Evolutionary conservation across 2,888 invertebrate genomes (phyloP).

Genomic region (Amphipoea oculea): DNA sequence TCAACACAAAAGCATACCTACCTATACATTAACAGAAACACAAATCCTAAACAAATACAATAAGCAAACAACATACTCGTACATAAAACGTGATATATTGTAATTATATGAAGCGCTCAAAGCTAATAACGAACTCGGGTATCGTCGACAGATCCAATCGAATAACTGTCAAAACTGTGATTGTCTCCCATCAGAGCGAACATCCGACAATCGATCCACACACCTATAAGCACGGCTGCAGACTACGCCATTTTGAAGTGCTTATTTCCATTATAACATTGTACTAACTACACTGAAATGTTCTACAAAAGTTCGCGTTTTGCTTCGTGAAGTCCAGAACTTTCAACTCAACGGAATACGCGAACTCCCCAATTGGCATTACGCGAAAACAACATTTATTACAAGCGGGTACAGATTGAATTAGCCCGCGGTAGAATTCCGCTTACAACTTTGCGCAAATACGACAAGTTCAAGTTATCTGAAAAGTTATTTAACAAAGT

Average conservation of each 20-base stretch:
- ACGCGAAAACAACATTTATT: constrained; percentile 90
- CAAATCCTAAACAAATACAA: constrained; percentile 47
- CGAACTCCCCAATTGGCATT: constrained; percentile 88
- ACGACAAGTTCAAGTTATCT: constrained; percentile 90
- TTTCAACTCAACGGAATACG: constrained; percentile 84
- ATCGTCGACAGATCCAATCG: constrained; percentile 58
- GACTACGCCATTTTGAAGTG: constrained; percentile 90
- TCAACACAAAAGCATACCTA: constrained; percentile 37
- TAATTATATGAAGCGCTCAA: constrained; percentile 29
- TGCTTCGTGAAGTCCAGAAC: constrained; percentile 90
- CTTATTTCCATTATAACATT: constrained; percentile 91
- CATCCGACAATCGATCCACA: constrained; percentile 82
- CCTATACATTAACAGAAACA: constrained; percentile 30
- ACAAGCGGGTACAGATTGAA: constrained; percentile 89
- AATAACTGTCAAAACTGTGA: constrained; percentile 72
- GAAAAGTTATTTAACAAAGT: constrained; percentile 91
- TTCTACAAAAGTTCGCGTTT: constrained; percentile 91
- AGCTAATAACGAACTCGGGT: constrained; percentile 35
- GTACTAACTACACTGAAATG: constrained; percentile 91
- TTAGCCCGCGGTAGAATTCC: constrained; percentile 87
- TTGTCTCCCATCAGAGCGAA: constrained; percentile 76
- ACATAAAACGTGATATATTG: constrained; percentile 35
- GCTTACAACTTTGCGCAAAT: constrained; percentile 90
- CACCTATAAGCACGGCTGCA: constrained; percentile 84
- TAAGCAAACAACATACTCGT: constrained; percentile 42